These are phyloP conservation scores for Tupiocoris notatus DNA, from an alignment of 2,888 invertebrate species.

Conservation along the genomic window DNA sequence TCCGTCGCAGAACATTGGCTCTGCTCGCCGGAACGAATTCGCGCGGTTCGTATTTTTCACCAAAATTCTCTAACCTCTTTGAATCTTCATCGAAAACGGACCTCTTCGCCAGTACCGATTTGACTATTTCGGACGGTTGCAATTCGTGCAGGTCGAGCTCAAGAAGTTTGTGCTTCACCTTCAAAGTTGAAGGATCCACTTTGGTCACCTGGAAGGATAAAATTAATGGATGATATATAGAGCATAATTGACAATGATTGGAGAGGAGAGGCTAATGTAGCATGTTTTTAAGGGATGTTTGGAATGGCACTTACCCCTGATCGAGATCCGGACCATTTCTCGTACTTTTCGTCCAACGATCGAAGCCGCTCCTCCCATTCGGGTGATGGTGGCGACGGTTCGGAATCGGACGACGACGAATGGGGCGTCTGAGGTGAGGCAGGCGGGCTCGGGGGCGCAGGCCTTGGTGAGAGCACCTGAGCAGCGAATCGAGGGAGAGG, in stretches of 20 bases:
- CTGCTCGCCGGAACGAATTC: constrained; percentile 56
- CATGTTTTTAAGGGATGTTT: background rate
- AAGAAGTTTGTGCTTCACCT: constrained; percentile 70
- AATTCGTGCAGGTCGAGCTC: constrained; percentile 77
- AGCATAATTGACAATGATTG: no score
- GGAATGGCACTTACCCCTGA: constrained; percentile 48
- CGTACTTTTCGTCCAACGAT: constrained; percentile 89
- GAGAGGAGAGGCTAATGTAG: background rate
- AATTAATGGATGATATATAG: no score
- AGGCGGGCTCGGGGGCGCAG: constrained; percentile 60
- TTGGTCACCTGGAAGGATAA: constrained; percentile 44
- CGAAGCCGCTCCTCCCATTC: constrained; percentile 88
- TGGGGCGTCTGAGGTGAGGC: constrained; percentile 67
- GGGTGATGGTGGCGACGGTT: constrained; percentile 65
- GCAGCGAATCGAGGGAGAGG: constrained; percentile 87
- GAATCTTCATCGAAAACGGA: constrained; percentile 96
- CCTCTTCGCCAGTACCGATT: constrained; percentile 84
- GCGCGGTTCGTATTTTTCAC: constrained; percentile 74
- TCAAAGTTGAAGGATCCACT: constrained; percentile 55
- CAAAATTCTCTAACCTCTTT: constrained; percentile 83
- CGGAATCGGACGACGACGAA: constrained; percentile 73
- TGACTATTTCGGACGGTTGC: constrained; percentile 91
- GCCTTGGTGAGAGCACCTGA: constrained; percentile 60
- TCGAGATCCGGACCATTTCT: constrained; percentile 73
- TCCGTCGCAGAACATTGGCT: constrained; percentile 48